Evolutionary conservation across 1,140 invertebrate species (phyloP).

Genomic region (Cydia strobilella): DNA sequence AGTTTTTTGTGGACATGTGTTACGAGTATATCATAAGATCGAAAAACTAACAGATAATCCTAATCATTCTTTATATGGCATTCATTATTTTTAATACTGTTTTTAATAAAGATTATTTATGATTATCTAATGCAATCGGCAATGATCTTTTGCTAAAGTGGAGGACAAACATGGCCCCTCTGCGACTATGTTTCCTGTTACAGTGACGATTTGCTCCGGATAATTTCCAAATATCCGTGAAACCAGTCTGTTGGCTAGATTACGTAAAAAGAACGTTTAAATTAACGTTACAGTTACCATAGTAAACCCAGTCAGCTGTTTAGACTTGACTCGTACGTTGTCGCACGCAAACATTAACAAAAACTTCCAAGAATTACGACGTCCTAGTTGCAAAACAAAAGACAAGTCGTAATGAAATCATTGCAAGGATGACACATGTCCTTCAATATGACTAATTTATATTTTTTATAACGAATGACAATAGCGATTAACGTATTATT

Average conservation of each 20-base stretch:
- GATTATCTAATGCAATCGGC: background rate
- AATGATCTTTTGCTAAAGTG: background rate
- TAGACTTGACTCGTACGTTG: background rate
- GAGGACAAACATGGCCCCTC: background rate
- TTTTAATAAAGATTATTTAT: background rate
- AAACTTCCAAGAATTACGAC: slow-evolving; percentile 15
- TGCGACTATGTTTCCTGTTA: slow-evolving; percentile 3
- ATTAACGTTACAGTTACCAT: background rate
- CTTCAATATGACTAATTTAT: background rate
- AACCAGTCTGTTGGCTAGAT: background rate
- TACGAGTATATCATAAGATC: background rate
- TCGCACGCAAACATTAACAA: slow-evolving; percentile 10
- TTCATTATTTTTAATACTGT: background rate
- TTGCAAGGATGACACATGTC: slow-evolving; percentile 4
- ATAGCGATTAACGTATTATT: background rate
- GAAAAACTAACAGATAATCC: background rate
- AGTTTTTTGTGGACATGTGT: background rate
- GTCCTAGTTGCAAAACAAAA: background rate
- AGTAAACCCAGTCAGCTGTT: slow-evolving; percentile 2
- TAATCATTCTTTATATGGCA: background rate
- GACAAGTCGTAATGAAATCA: background rate
- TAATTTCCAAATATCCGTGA: background rate
- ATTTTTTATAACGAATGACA: background rate
- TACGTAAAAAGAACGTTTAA: background rate
- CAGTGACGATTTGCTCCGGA: background rate